Conservation (phyloP, 2,888 invertebrate species). For the Dioctria rufipes region DNA sequence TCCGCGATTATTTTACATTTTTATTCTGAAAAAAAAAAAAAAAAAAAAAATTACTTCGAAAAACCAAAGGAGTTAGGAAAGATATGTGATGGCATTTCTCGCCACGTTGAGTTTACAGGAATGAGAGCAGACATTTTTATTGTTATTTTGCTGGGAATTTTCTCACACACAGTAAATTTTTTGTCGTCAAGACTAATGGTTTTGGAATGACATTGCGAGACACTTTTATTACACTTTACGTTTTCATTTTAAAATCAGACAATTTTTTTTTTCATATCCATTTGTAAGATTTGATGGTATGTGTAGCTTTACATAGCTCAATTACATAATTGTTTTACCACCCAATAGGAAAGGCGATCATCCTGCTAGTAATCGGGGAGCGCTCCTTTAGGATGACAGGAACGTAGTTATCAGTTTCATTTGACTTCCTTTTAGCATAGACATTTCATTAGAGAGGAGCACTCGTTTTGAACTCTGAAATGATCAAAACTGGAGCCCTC, state of each 20-base stretch:
- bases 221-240: constrained; percentile 9
- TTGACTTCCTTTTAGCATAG: too few species aligned
- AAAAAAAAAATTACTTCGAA: background rate
- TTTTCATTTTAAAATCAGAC: background rate
- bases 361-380: too few species aligned
- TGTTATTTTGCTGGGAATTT: constrained; percentile 44
- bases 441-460: too few species aligned
- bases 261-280: too few species aligned
- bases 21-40: background rate
- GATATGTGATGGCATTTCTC: background rate
- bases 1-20: constrained; percentile 22
- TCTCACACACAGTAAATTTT: constrained; percentile 18
- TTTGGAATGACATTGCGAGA: constrained; percentile 16
- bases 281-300: too few species aligned
- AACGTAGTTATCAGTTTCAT: too few species aligned
- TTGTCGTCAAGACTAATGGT: constrained; percentile 49
- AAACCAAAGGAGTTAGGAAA: background rate
- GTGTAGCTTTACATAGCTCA: too few species aligned
- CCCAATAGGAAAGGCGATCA: too few species aligned
- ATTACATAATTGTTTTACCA: too few species aligned
- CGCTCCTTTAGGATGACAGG: too few species aligned
- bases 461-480: too few species aligned
- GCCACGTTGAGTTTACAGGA: background rate
- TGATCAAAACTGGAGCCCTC: too few species aligned
- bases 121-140: constrained; percentile 51